Evolutionary conservation across 2,113 vertebrate species (phyloP).

Genomic region (Pteruthius melanotis): DNA sequence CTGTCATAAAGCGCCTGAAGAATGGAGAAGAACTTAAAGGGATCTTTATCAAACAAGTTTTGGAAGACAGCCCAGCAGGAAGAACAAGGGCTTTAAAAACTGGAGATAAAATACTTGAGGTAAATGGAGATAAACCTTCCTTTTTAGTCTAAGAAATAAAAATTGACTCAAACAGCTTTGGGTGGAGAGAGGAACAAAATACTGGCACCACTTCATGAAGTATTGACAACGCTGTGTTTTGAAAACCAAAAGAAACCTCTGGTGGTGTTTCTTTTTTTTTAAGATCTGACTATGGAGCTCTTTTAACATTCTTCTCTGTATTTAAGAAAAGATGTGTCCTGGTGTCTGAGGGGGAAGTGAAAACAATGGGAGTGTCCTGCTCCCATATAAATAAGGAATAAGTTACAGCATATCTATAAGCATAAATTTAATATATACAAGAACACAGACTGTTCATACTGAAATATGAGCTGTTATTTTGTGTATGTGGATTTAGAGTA

Average conservation of each 20-base stretch:
- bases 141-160: neutral
- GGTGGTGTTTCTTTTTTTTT: neutral
- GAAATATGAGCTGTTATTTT: neutral
- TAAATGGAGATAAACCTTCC: conserved; percentile 60
- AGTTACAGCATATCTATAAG: neutral
- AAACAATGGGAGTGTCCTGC: neutral
- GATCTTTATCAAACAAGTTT: conserved; percentile 97
- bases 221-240: neutral
- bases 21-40: conserved; percentile 97
- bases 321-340: neutral
- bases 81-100: conserved; percentile 85
- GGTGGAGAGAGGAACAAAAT: neutral
- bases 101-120: conserved; percentile 98
- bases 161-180: neutral
- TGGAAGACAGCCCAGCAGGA: conserved; percentile 88
- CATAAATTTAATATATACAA: neutral
- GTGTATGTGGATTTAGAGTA: neutral
- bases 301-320: neutral
- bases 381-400: neutral
- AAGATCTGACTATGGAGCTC: neutral
- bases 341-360: neutral
- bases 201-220: neutral
- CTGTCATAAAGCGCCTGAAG: conserved; percentile 91
- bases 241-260: neutral
- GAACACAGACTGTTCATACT: neutral